phyloP scores from a whole-genome alignment of 2,113 vertebrate genomes.

The Synodontis membranacea region DNA sequence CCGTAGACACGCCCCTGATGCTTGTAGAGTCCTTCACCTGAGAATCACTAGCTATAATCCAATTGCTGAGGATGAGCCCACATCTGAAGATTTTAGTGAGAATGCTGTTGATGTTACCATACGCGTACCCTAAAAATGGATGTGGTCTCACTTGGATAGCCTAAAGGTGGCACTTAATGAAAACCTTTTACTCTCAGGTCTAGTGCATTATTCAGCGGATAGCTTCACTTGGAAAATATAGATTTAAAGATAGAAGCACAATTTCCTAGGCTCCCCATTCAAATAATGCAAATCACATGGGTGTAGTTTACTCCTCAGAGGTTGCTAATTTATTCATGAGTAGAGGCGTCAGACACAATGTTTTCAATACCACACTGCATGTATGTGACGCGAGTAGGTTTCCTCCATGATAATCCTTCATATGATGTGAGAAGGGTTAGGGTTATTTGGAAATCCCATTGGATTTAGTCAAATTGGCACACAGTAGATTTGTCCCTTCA shows the following conservation, averaged over 20 bases:
- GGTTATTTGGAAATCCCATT: too few relatives aligned
- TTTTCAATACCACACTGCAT: neutral
- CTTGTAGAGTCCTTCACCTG: neutral
- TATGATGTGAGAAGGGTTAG: too few relatives aligned
- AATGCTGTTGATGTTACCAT: neutral
- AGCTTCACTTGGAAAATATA: neutral
- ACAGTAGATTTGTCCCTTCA: too few relatives aligned
- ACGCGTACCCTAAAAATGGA: neutral
- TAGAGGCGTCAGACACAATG: neutral
- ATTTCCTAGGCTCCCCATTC: neutral
- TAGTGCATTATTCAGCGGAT: neutral
- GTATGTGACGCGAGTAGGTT: too few relatives aligned
- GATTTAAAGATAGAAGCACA: neutral
- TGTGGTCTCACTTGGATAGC: neutral
- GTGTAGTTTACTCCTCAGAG: neutral
- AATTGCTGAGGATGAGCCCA: neutral
- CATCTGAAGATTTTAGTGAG: neutral
- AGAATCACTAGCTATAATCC: neutral
- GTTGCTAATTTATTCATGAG: neutral
- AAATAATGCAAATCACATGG: neutral
- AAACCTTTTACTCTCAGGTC: neutral
- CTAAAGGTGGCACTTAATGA: neutral
- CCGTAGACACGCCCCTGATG: too few relatives aligned
- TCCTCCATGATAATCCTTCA: too few relatives aligned
- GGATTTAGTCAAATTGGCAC: too few relatives aligned